Evolutionary conservation across 2,113 vertebrate species (phyloP), one percentile per base, ranked within the genome.

Genomic region (Erythrocercus mccallii): DNA sequence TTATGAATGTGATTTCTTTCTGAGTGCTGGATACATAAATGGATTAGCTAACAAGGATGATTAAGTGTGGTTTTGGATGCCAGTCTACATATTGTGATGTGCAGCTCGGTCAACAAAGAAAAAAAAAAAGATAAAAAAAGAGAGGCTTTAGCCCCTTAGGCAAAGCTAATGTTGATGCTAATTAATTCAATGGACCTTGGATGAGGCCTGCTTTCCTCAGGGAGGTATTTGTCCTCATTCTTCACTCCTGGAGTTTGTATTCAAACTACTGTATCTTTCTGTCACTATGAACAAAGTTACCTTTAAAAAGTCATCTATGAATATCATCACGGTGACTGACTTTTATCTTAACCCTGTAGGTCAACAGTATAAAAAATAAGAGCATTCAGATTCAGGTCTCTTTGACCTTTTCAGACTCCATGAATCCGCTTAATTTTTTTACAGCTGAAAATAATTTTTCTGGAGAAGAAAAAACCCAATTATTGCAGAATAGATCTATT

Each of bases 241-340:
- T 94, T 90, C 58, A 70, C 33, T 92, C 33, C 6, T 54, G 64
- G 56, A 86, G 93, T 84, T 92, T 96, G 77, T 83, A 88, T 92
- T 96, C 86, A 83, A 83, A 78, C 87, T 95, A 77, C 76, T 73
- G 44, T 57, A 74, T 92, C 92, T 93, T 86, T 74, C 86, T 95
- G 72, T 78, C 44, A 76, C 88, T 86, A 11, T 50, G 94, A 96
- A 93, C 88, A 97, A 97, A 96, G 96, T 97, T 97, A 92, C 88
- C 73, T 95, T 95, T 96, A 78, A 97, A 93, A 96, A 97, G 95
- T 96, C 93, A 91, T 83, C 88, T 92, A 45, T 96, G 95, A 97
- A 96, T 96, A 95, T 92, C 82, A 90, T 96, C 62, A 87, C 44
- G 51, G 71, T 90, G 85, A 95, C 66, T 94, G 91, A 94, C 94